A percentile compares a stretch with the other conserved stretches of the same genome.
Conservation (phyloP, 2,113 vertebrate genomes). For the Nycticebus coucang region DNA sequence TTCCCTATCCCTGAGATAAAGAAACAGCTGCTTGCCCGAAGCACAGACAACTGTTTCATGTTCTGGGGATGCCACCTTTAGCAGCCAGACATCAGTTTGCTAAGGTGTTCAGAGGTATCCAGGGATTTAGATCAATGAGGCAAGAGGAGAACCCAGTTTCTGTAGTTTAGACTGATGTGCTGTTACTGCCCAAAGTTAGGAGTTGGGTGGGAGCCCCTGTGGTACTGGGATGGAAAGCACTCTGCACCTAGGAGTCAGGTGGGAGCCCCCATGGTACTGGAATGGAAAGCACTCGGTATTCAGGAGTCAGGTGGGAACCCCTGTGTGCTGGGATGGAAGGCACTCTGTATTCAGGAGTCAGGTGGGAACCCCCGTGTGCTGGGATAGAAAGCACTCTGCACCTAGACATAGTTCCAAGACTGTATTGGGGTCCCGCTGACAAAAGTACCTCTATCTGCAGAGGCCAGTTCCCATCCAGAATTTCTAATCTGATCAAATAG, state of each 20-base stretch:
- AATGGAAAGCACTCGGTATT: too few species aligned
- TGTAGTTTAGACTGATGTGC: background rate
- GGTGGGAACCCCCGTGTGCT: background rate
- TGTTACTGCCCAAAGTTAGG: background rate
- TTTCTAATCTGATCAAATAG: conserved; percentile 23
- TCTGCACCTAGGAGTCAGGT: background rate
- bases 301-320: background rate
- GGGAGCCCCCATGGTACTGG: background rate
- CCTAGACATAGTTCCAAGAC: background rate
- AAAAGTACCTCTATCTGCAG: background rate
- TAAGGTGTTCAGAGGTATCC: background rate
- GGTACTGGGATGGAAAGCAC: background rate
- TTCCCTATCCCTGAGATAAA: background rate
- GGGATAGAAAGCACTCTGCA: background rate
- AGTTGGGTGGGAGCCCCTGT: background rate
- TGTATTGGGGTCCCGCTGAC: background rate
- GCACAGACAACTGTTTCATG: too few species aligned
- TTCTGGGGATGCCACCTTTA: too few species aligned
- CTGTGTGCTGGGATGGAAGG: background rate
- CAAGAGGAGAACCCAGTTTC: background rate
- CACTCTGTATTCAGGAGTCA: background rate
- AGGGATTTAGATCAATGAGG: background rate
- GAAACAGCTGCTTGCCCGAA: background rate
- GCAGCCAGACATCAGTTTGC: too few species aligned
- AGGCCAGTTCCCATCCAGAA: background rate